phyloP scores from a whole-genome alignment of 1,140 invertebrate species.

The Micrasema minimum region DNA sequence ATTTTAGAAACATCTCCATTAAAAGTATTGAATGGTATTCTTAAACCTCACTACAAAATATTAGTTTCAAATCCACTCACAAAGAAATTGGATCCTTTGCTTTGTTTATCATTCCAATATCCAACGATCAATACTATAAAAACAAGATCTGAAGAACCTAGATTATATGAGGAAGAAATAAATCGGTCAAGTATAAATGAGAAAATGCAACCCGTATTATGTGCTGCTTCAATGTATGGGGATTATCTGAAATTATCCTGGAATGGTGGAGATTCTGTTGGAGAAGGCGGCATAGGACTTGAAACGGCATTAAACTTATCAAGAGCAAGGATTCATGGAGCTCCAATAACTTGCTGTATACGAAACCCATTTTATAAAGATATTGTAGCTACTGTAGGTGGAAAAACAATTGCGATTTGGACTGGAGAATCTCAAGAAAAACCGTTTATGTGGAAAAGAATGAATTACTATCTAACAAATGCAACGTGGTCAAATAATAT shows the following conservation, averaged over 20 bases:
- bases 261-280: constrained; percentile 72
- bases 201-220: constrained; percentile 59
- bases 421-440: constrained; percentile 61
- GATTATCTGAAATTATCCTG: constrained; percentile 67
- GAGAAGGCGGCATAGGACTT: constrained; percentile 67
- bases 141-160: constrained; percentile 55
- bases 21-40: constrained; percentile 67
- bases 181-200: constrained; percentile 59
- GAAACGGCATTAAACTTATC: constrained; percentile 65
- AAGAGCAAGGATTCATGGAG: constrained; percentile 72
- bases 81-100: constrained; percentile 58
- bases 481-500: constrained; percentile 65
- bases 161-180: constrained; percentile 59
- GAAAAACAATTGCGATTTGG: constrained; percentile 71
- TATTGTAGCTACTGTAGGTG: constrained; percentile 69
- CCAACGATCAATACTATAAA: constrained; percentile 54
- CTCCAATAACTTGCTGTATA: constrained; percentile 68
- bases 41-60: constrained; percentile 71
- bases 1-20: constrained; percentile 68
- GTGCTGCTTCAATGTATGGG: constrained; percentile 64
- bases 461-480: constrained; percentile 64
- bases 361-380: constrained; percentile 68
- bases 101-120: constrained; percentile 60
- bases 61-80: constrained; percentile 62
- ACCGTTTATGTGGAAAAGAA: constrained; percentile 68